Evolutionary conservation across 64 coral and sea anemone genomes (phyloP).

Genomic region (Porites lutea): DNA sequence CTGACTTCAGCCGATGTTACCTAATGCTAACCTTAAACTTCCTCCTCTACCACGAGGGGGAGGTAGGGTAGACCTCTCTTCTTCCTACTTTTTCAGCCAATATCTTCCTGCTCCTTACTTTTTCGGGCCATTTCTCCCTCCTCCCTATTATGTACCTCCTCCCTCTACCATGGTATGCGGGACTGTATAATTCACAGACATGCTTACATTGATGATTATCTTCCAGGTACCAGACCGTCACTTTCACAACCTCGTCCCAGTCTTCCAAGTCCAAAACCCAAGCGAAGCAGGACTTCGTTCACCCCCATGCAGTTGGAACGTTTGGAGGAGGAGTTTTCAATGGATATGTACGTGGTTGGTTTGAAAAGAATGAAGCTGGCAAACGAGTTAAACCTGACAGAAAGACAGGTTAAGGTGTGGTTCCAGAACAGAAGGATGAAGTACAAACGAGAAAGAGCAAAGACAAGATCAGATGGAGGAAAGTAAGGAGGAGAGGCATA

Average conservation of each 20-base stretch:
- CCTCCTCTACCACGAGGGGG: no score
- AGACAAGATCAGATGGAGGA: slow-evolving; percentile 63
- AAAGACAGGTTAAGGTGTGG: slow-evolving; percentile 98
- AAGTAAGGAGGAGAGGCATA: slow-evolving; percentile 2
- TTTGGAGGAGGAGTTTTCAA: slow-evolving; percentile 89
- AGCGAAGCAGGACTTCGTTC: slow-evolving; percentile 91
- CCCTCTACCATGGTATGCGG: no score
- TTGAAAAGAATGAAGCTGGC: slow-evolving; percentile 95
- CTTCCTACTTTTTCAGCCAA: no score
- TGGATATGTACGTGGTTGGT: slow-evolving; percentile 99
- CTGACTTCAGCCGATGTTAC: no score
- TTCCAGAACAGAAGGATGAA: slow-evolving; percentile 99
- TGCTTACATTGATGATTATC: neutral
- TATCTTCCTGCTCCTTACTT: no score
- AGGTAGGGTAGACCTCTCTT: no score
- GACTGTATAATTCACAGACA: no score
- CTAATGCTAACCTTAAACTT: no score
- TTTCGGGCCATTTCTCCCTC: no score
- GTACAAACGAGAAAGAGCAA: slow-evolving; percentile 92
- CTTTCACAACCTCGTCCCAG: slow-evolving; percentile 20
- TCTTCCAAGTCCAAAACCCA: slow-evolving; percentile 80
- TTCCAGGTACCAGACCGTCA: slow-evolving; percentile 2
- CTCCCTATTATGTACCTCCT: no score
- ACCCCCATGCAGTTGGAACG: slow-evolving; percentile 94
- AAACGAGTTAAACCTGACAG: slow-evolving; percentile 86